Conservation (phyloP, 2,113 vertebrate genomes). For the Mungos mungo region DNA sequence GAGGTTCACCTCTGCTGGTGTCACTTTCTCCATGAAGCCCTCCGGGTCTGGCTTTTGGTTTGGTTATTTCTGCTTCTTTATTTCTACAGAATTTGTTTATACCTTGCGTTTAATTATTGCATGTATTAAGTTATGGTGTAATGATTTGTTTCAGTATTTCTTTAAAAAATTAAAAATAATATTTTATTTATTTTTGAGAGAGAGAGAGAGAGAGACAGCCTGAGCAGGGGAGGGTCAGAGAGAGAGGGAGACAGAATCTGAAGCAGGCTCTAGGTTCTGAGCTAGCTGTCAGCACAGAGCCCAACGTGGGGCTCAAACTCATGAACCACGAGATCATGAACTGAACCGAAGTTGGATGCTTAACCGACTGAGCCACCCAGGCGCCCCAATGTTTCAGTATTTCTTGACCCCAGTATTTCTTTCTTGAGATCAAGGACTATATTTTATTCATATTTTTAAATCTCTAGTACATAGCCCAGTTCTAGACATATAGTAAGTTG, state of each 20-base stretch:
- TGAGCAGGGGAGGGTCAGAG: too few species aligned
- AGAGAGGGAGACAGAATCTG: too few species aligned
- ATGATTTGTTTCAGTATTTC: constrained; percentile 47
- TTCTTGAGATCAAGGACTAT: background rate
- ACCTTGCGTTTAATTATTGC: background rate
- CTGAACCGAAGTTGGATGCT: too few species aligned
- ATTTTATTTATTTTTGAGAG: too few species aligned
- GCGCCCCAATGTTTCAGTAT: background rate
- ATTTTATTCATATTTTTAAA: constrained; percentile 31
- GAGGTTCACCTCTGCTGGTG: background rate
- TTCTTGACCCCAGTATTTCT: constrained; percentile 27
- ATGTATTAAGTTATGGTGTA: background rate
- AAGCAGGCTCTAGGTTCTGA: too few species aligned
- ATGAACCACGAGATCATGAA: too few species aligned
- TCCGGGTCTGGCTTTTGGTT: background rate
- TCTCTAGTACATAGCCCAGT: background rate
- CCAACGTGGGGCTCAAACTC: too few species aligned
- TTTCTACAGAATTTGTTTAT: background rate
- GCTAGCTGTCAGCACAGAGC: too few species aligned
- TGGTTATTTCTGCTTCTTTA: constrained; percentile 4
- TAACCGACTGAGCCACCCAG: too few species aligned
- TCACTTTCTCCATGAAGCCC: background rate
- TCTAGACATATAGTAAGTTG: background rate
- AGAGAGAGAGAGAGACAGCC: too few species aligned
- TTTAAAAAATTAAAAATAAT: background rate